Base-by-base conservation (phyloP, 2,888 invertebrate species). In the Gandaritis pyraliata region DNA sequence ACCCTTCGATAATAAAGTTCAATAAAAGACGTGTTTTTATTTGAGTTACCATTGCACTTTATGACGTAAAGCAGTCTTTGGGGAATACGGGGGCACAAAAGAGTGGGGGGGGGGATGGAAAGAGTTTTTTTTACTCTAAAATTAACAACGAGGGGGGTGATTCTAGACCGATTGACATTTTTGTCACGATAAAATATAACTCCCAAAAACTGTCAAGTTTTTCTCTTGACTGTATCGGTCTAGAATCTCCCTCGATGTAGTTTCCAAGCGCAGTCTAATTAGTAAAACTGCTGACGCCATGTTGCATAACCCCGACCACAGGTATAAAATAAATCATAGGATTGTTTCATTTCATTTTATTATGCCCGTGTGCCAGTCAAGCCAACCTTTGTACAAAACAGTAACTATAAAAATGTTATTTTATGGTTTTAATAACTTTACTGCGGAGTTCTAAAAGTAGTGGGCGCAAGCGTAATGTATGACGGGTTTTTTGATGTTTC, bases 321-420 rank as follows among this genome's bases (percentile, higher is more conserved):
- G 80, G 77, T 81, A 81, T 83, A 82, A 85, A 87, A 89, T 90
- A 89, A 90, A 89, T 90, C 90, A 88, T 78, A 69, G 83, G 80
- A 88, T 88, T 87, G 88, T 88, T 88, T 87, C 87, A 88, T 89
- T 86, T 81, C 84, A 87, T 88, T 89, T 88, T 87, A 88, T 89
- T 86, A 86, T 83, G 70, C 81, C 62, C 71, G 80, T 74, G 77
- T 80, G 82, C 84, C 83, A 77, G 86, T 86, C 87, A 86, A 79
- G 70, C 73, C 74, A 78, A 77, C 79, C 81, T 81, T 80, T 76
- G 80, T 81, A 78, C 81, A 76, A 80, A 82, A 77, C 78, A 77
- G 75, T 73, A 76, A 83, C 80, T 80, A 83, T 87, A 86, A 85
- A 87, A 86, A 80, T 71, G 72, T 72, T 80, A 78, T 80, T 86